phyloP scores from a whole-genome alignment of 2,797 vertebrate species.

The Amblyraja radiata region DNA sequence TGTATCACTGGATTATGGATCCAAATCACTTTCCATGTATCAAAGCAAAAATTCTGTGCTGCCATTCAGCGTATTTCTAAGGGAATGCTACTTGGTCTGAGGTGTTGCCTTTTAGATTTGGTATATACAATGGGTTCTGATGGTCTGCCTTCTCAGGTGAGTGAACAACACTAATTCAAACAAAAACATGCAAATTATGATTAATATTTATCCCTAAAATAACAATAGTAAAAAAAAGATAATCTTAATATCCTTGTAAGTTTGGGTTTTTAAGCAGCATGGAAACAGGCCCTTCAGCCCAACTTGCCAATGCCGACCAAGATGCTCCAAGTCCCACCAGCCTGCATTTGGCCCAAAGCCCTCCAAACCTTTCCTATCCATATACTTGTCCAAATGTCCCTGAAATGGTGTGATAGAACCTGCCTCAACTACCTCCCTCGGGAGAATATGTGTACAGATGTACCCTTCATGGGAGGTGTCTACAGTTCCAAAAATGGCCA shows the following conservation, averaged over 20 bases:
- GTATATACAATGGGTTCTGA: too few species aligned
- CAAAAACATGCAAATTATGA: background rate
- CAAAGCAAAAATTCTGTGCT: background rate
- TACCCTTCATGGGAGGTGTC: background rate
- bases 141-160: background rate
- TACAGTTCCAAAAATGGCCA: background rate
- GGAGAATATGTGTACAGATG: background rate
- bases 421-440: too few species aligned
- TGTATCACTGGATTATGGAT: background rate
- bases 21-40: background rate
- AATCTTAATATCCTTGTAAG: background rate
- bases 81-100: background rate
- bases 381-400: too few species aligned
- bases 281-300: too few species aligned
- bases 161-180: background rate
- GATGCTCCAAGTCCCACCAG: too few species aligned
- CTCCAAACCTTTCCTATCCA: too few species aligned
- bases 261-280: background rate
- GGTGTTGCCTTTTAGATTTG: background rate
- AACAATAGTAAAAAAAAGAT: background rate
- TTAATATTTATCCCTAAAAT: background rate
- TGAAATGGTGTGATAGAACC: too few species aligned
- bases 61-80: background rate
- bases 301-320: too few species aligned
- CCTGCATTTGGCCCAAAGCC: too few species aligned